Conservation (phyloP, 2,113 vertebrate genomes). For the Bubalus kerabau region DNA sequence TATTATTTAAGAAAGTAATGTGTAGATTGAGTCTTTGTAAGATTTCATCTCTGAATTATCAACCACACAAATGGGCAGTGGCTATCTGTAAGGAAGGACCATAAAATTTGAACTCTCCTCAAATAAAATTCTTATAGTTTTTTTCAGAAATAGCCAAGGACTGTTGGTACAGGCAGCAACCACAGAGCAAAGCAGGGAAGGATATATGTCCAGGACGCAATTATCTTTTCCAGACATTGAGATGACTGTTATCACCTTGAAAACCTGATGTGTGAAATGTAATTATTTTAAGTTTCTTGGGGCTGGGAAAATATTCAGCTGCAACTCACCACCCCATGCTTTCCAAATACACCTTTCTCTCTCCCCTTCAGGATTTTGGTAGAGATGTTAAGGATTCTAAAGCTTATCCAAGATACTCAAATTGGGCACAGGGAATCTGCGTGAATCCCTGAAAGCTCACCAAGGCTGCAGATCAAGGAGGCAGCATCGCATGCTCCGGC, state of each 20-base stretch:
- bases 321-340: background rate
- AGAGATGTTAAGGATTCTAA: background rate
- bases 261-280: background rate
- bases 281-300: background rate
- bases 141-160: background rate
- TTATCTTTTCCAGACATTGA: background rate
- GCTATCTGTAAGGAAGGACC: too few relatives aligned
- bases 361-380: background rate
- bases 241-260: too few relatives aligned
- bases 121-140: background rate
- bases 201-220: fast-evolving
- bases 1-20: background rate
- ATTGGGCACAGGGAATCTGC: fast-evolving
- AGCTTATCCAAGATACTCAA: background rate
- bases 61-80: too few relatives aligned
- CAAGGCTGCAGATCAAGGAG: too few relatives aligned
- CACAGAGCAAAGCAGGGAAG: background rate
- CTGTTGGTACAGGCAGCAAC: too few relatives aligned
- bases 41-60: fast-evolving
- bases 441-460: fast-evolving
- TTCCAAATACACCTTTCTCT: background rate
- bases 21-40: background rate
- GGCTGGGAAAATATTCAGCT: background rate
- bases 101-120: too few relatives aligned
- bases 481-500: fast-evolving